phyloP scores from a whole-genome alignment of 2,113 vertebrate species.

The Myiopsitta monachus region DNA sequence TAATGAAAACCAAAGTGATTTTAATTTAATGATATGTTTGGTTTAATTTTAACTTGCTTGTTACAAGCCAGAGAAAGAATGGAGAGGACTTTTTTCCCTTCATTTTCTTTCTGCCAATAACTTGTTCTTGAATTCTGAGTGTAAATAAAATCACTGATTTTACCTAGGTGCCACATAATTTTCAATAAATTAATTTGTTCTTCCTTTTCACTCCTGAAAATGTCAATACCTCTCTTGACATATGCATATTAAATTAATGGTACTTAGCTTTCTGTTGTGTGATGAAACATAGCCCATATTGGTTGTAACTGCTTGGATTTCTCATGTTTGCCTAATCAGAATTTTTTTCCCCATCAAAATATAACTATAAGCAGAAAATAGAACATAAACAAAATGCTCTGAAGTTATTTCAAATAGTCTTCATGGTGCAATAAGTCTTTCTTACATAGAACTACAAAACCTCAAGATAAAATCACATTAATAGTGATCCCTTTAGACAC shows the following conservation, averaged over 20 bases:
- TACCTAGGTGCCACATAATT: not conserved
- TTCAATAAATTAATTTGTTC: not conserved
- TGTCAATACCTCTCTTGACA: not conserved
- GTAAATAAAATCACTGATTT: constrained; percentile 13
- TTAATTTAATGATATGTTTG: not conserved
- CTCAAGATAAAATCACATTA: not conserved
- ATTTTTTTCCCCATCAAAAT: not conserved
- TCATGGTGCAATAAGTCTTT: not conserved
- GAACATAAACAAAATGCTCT: not conserved
- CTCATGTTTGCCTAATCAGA: not conserved
- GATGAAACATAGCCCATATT: not conserved
- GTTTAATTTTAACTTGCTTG: not conserved
- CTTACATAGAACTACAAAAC: not conserved
- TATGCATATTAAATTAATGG: not conserved
- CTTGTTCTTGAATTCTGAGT: not conserved
- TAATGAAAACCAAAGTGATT: not conserved
- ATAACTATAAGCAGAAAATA: not conserved
- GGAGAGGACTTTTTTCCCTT: not conserved
- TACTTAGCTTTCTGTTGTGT: not conserved
- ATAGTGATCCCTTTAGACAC: not conserved
- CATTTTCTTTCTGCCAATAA: not conserved
- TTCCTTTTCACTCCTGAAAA: not conserved
- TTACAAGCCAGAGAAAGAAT: not conserved
- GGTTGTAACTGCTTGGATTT: not conserved
- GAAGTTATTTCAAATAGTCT: not conserved